phyloP scores from a whole-genome alignment of 2,113 vertebrate species.

The Atlantisia rogersi region DNA sequence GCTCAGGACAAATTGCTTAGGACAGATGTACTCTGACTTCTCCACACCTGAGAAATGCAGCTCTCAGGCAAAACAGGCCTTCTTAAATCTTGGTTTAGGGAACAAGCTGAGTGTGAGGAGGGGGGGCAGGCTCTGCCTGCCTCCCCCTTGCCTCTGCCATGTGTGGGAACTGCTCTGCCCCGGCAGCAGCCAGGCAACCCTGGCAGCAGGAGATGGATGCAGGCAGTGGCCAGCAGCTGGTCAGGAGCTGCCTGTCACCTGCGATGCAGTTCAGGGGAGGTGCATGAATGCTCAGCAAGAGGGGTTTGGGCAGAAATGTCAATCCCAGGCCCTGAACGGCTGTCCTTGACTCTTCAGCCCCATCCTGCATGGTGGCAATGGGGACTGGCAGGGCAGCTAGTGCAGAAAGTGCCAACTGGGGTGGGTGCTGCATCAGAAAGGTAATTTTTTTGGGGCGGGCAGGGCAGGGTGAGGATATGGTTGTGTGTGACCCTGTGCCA shows the following conservation, averaged over 20 bases:
- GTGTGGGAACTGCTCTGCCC: not conserved
- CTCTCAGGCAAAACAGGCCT: not conserved
- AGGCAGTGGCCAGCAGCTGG: not conserved
- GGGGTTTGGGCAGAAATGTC: not conserved
- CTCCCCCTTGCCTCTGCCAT: not conserved
- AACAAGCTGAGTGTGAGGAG: not conserved
- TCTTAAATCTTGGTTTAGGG: not conserved
- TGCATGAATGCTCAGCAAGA: not conserved
- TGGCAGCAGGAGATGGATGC: not conserved
- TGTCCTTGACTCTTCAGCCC: not conserved
- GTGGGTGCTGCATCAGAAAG: not conserved
- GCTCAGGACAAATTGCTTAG: not conserved
- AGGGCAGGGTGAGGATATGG: not conserved
- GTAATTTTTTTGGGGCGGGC: not conserved
- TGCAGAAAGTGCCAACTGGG: not conserved
- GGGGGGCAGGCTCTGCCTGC: not conserved
- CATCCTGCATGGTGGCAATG: accelerated
- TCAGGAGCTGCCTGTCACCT: not conserved
- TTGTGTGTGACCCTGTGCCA: not conserved
- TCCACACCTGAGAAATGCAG: not conserved
- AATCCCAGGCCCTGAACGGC: accelerated
- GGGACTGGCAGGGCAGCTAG: no score
- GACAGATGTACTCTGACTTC: accelerated
- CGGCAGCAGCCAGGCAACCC: not conserved
- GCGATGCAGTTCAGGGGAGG: not conserved